Evolutionary conservation across 2,797 vertebrate genomes (phyloP), one percentile per base, ranked within the genome.

Genomic region (Lateolabrax maculatus): DNA sequence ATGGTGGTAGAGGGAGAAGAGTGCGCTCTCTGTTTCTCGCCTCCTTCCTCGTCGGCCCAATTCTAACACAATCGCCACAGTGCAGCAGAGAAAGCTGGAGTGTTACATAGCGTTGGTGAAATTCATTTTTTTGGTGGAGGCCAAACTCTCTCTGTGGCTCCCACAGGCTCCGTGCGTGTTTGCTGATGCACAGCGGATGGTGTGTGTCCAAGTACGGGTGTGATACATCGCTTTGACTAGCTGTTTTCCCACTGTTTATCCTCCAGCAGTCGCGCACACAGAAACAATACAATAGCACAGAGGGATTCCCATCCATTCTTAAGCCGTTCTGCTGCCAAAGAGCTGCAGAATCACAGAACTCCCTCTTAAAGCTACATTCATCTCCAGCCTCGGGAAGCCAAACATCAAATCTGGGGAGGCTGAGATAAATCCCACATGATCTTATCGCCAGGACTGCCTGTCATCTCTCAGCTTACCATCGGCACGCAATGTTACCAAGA

Each of bases 401-500:
- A 89, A 79, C 29, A 81, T 73, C 74, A 63, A 46, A 46, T 84
- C 67, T 82, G 55, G 67, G 27, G 65, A 74, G 79, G 75, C 51
- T 15, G 65, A 75, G 71, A 85, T 82, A 80, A 88, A 86, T 77
- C 79, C 74, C 66, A 69, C 61, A 46, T 25, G 71, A 87, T 84
- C 48, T 79, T 58, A 79, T 88, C 63, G 27, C n/a, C 49, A 72
- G 41, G n/a, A 48, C 69, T 13, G 66, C 75, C 81, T 76, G 62
- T 79, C 80, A 76, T 84, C 72, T 77, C 56, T 44, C n/a, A 5
- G 75, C 68, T 88, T 74, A 85, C 90, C 67, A 64, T 51, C 46
- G 15, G 52, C n/a, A 79, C 6, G 31, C 62, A 62, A 36, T 74
- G 76, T 74, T 83, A 64, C 77, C 52, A 7, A 80, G 63, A 82